Evolutionary conservation across 2,888 invertebrate genomes (phyloP), one percentile per base, ranked within the genome.

Genomic region (Acanthosepion lycidas): DNA sequence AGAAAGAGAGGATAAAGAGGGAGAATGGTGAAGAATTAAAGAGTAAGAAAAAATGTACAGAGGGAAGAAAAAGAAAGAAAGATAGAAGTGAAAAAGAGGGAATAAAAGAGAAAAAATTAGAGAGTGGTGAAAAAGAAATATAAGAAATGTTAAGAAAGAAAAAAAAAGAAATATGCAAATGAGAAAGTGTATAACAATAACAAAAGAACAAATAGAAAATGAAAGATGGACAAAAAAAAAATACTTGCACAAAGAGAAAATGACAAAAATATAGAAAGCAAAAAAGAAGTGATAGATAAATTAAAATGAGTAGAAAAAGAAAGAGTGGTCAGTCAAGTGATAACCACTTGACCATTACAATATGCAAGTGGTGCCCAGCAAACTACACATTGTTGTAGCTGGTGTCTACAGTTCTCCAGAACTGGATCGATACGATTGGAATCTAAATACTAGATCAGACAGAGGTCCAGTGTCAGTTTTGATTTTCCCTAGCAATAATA

Each of bases 351-450:
- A 78, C 78, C 78, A 78, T 28, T 78, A 9, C n/a, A 15, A 78
- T n/a, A n/a, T n/a, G n/a, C 78, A n/a, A 78, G 78, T 78, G 78
- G n/a, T 78, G n/a, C 59, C 59, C 59, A 59, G 23, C n/a, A 78
- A 78, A 78, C 78, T 78, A n/a, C 78, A 78, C 78, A n/a, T 78
- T 78, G 78, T 28, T 78, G 18, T 28, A 78, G 12, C 78, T 8
- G 78, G 12, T 78, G 78, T n/a, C 78, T 78, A 78, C 28, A 78
- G n/a, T 78, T 78, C 59, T 78, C 9, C 78, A 78, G n/a, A 78
- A 78, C 12, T 78, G 78, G 78, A 78, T 78, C 78, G n/a, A 78
- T 78, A 78, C n/a, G n/a, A 78, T n/a, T 78, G 78, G n/a, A 78
- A 78, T 78, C 78, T 78, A 78, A n/a, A 78, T 78, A n/a, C 78